Percentiles rank a stretch among this genome's conserved stretches.
These are phyloP conservation scores for Astyanax mexicanus DNA, from an alignment of 2,797 vertebrate species.

Conservation along the genomic window DNA sequence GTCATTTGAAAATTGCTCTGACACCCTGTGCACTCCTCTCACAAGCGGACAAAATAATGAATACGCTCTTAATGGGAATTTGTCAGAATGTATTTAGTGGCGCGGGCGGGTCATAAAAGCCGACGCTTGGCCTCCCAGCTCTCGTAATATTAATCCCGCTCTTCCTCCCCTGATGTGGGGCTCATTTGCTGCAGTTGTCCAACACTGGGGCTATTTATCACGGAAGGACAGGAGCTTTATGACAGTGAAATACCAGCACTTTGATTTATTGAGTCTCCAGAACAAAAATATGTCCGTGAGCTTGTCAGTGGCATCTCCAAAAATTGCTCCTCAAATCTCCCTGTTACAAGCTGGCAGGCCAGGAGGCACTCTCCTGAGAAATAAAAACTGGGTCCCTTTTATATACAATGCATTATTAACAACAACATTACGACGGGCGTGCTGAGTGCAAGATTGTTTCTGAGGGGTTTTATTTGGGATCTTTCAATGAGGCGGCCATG, in stretches of 20 bases:
- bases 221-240: conserved; percentile 74
- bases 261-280: conserved; percentile 83
- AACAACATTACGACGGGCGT: conserved; percentile 76
- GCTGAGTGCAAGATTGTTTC: conserved; percentile 67
- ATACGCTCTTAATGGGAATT: conserved; percentile 63
- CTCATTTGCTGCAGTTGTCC: conserved; percentile 84
- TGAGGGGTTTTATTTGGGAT: conserved; percentile 57
- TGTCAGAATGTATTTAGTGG: conserved; percentile 62
- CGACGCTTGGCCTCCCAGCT: conserved; percentile 87
- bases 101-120: conserved; percentile 86
- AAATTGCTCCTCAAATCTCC: conserved; percentile 71
- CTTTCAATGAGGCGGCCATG: conserved; percentile 61
- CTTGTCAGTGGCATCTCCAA: conserved; percentile 63
- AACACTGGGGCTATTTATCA: conserved; percentile 81
- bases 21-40: conserved; percentile 56
- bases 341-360: conserved; percentile 62
- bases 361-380: conserved; percentile 65
- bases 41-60: conserved; percentile 61
- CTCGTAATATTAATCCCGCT: conserved; percentile 88
- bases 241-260: conserved; percentile 79
- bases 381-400: conserved; percentile 62
- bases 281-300: conserved; percentile 59
- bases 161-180: conserved; percentile 78
- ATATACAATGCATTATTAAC: conserved; percentile 71
- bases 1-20: conserved; percentile 57